Evolutionary conservation across 2,113 vertebrate species (phyloP), one percentile per base, ranked within the genome.

Genomic region (Catharus bicknelli): DNA sequence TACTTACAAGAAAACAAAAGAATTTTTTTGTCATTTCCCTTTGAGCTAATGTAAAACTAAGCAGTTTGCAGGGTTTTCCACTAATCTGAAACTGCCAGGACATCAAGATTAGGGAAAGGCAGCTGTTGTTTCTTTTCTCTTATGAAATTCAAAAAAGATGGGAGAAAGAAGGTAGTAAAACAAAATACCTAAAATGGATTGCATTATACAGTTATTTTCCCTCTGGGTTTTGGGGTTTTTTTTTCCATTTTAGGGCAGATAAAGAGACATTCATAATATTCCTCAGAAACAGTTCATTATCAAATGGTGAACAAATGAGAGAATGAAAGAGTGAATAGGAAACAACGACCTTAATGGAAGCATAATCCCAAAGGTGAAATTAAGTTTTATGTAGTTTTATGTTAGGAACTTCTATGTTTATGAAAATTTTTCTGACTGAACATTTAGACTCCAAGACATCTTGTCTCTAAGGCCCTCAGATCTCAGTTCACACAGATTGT

Each of bases 331-430:
- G 45, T 87, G 51, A 90, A 53, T 26, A 84, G 30, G 25, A 83
- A 91, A 83, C 16, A 83, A 14, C 1, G 0, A 75, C 54, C 32
- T 72, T 93, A 92, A 84, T 48, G 62, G 67, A 86, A 86, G 42
- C 11, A 82, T 47, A 90, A 93, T 94, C 58, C 50, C 80, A 62
- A 88, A 79, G 26, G 62, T 86, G 80, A 90, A 66, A 93, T 93
- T 7, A 59, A 72, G 32, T 77, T 88, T 88, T 67, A 50, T 72
- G 34, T 63, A 67, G 10, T 67, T 86, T 90, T 45, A 51, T 58
- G 13, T 40, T 77, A 94, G 30, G n/a, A 86, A 84, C 4, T 62
- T 74, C 30, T 57, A 22, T 62, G 57, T 75, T 93, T 61, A 57
- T 36, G 26, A 86, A 58, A 10, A 6, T 82, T 93, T 83, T 88